Evolutionary conservation across 2,888 invertebrate species (phyloP).

Genomic region (Ochropleura leucogaster): DNA sequence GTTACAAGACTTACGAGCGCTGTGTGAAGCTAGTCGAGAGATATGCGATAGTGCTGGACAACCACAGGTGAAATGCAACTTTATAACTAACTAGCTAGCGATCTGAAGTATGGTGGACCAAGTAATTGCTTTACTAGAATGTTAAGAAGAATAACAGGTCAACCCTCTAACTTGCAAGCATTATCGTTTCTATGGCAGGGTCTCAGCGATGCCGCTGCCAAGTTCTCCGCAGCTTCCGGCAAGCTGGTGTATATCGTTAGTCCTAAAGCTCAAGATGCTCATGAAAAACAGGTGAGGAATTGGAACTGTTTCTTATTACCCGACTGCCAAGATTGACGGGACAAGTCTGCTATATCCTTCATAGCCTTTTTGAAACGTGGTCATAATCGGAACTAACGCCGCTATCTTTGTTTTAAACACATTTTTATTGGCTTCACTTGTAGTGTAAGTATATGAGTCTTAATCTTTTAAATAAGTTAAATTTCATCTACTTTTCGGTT

Average conservation of each 20-base stretch:
- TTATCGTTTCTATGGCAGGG: constrained; percentile 59
- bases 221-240: constrained; percentile 72
- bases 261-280: constrained; percentile 56
- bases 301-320: background rate
- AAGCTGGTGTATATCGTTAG: constrained; percentile 71
- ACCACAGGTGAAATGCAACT: constrained; percentile 24
- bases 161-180: background rate
- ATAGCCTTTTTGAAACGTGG: background rate
- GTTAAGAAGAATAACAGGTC: too few species aligned
- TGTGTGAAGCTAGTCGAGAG: constrained; percentile 45
- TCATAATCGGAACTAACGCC: background rate
- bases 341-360: background rate
- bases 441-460: too few species aligned
- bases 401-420: too few species aligned
- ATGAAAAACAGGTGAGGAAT: constrained; percentile 66
- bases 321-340: background rate
- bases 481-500: too few species aligned
- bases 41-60: constrained; percentile 43
- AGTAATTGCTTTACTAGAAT: background rate
- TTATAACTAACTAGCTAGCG: background rate
- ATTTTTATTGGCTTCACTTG: too few species aligned
- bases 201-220: constrained; percentile 67
- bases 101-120: background rate
- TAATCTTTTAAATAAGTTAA: too few species aligned
- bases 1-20: constrained; percentile 39